A percentile compares a stretch with the other conserved stretches of the same genome.
phyloP scores from a whole-genome alignment of 2,113 vertebrate species.

The Lepus timidus region DNA sequence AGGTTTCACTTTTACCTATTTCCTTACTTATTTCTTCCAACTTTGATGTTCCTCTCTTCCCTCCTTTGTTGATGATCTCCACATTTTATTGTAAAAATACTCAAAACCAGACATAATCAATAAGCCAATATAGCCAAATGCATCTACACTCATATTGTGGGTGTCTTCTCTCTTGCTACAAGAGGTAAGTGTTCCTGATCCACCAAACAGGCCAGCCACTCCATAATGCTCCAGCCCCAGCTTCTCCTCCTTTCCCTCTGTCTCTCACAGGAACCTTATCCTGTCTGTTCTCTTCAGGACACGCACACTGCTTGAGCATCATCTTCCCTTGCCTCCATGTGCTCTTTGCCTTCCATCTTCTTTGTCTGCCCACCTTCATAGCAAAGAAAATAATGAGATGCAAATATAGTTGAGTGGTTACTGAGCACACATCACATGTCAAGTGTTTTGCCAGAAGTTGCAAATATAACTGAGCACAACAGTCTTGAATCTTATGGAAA shows the following conservation, averaged over 20 bases:
- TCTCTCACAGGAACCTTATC: neutral
- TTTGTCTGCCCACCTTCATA: neutral
- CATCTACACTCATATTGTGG: neutral
- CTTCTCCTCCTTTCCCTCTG: neutral
- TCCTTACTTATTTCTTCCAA: neutral
- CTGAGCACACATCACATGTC: neutral
- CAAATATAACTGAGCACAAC: neutral
- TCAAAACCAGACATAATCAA: neutral
- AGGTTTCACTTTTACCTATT: neutral
- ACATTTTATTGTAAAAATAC: slow-evolving; percentile 1
- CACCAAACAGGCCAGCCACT: neutral
- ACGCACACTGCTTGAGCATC: neutral
- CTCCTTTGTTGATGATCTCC: neutral
- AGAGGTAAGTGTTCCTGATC: neutral
- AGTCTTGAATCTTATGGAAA: neutral
- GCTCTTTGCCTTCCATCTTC: neutral
- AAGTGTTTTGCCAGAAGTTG: neutral
- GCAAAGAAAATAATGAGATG: neutral
- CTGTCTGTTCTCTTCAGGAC: neutral
- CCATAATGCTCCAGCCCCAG: neutral
- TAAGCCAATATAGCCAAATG: neutral
- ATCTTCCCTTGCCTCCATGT: neutral
- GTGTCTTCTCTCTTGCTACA: neutral
- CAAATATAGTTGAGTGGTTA: neutral
- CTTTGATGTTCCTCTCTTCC: neutral